These are phyloP conservation scores for Drosophila novamexicana DNA, from an alignment of 1,140 invertebrate species.

Conservation along the genomic window DNA sequence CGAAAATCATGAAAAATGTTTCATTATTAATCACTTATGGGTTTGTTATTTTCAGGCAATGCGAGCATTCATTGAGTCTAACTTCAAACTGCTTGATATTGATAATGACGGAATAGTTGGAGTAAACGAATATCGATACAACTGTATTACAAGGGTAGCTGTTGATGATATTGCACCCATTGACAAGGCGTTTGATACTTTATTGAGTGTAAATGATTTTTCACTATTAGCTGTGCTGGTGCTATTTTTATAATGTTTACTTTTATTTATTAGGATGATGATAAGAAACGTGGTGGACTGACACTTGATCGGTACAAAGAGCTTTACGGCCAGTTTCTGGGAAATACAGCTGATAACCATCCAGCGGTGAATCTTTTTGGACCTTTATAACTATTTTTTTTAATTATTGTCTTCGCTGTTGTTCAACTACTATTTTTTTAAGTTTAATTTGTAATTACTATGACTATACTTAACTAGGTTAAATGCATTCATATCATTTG, in stretches of 20 bases:
- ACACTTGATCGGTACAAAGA: conserved; percentile 91
- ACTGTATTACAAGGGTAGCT: conserved; percentile 91
- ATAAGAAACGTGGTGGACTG: conserved; percentile 90
- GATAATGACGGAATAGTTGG: conserved; percentile 92
- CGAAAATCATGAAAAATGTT: too few species aligned
- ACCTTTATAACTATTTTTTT: conserved; percentile 85
- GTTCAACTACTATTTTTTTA: conserved; percentile 82
- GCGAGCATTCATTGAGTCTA: conserved; percentile 92
- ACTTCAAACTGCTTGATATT: conserved; percentile 92
- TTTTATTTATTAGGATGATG: conserved; percentile 88
- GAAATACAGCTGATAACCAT: conserved; percentile 89
- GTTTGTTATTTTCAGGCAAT: conserved; percentile 86
- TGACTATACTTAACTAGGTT: conserved; percentile 75
- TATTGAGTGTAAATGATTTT: conserved; percentile 88
- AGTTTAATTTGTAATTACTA: conserved; percentile 80
- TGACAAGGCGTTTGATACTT: conserved; percentile 90
- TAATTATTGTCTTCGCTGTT: conserved; percentile 84
- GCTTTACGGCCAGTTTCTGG: conserved; percentile 92
- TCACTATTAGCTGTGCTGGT: not conserved
- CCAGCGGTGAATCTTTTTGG: conserved; percentile 92
- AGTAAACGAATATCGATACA: conserved; percentile 92
- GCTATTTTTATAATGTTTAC: not conserved
- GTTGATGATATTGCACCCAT: conserved; percentile 90
- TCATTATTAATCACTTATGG: not conserved
- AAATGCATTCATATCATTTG: conserved; percentile 76